Conservation (phyloP, 2,888 invertebrate species). For the Neria commutata region DNA sequence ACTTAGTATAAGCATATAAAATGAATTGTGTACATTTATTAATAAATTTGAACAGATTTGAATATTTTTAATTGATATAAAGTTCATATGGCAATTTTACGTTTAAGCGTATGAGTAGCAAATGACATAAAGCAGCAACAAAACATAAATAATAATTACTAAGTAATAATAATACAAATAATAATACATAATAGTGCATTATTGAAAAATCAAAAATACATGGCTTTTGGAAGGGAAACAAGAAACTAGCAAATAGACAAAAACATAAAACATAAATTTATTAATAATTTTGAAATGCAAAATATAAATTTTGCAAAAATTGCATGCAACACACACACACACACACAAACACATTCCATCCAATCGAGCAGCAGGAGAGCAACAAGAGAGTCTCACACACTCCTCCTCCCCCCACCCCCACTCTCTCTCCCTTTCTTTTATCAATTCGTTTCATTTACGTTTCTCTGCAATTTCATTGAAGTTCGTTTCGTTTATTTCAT, state of each 20-base stretch:
- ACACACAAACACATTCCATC: too few relatives aligned
- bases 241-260: too few relatives aligned
- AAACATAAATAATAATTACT: constrained; percentile 3
- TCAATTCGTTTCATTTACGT: too few relatives aligned
- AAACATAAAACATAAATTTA: not conserved
- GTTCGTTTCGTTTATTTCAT: too few relatives aligned
- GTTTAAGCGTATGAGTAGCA: constrained; percentile 27
- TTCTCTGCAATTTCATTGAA: too few relatives aligned
- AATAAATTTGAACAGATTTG: constrained; percentile 19
- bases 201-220: not conserved
- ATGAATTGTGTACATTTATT: constrained; percentile 30
- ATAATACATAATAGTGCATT: not conserved
- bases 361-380: too few relatives aligned
- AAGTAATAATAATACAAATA: not conserved
- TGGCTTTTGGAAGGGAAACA: not conserved
- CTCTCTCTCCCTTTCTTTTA: too few relatives aligned
- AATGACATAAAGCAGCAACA: constrained; percentile 15
- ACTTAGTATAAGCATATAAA: not conserved
- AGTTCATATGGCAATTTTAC: constrained; percentile 30
- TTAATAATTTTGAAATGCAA: not conserved
- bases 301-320: constrained; percentile 7
- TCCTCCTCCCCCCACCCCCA: too few relatives aligned
- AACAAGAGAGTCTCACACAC: too few relatives aligned
- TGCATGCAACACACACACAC: too few relatives aligned
- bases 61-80: constrained; percentile 32